A percentile compares a stretch with the other conserved stretches of the same genome.
Evolutionary conservation across 2,113 vertebrate species (phyloP).

Genomic region (Oxyruncus cristatus): DNA sequence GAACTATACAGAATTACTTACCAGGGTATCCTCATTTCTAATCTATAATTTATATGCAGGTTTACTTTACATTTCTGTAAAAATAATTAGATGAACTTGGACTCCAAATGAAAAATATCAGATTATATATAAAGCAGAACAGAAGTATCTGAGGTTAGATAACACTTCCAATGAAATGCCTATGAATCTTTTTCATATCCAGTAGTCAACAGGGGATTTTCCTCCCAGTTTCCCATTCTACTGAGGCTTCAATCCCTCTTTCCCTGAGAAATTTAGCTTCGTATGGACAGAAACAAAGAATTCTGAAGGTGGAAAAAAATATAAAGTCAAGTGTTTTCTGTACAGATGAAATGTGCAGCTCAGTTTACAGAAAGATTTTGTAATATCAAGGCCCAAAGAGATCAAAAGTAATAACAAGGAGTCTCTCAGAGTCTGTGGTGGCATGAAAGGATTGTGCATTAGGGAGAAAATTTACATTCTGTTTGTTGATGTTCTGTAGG

Average conservation of each 20-base stretch:
- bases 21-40: slow-evolving; percentile 1
- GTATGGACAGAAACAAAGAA: not conserved
- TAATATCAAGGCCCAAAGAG: slow-evolving; percentile 14
- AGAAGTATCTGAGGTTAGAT: slow-evolving; percentile 39
- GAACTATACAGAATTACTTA: slow-evolving; percentile 35
- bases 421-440: slow-evolving; percentile 7
- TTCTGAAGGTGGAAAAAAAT: slow-evolving; percentile 1
- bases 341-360: not conserved
- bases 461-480: slow-evolving; percentile 37
- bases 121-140: slow-evolving; percentile 6
- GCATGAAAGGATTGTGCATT: not conserved
- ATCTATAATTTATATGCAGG: slow-evolving; percentile 56
- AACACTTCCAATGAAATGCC: not conserved
- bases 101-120: slow-evolving; percentile 27
- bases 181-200: slow-evolving; percentile 18
- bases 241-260: not conserved
- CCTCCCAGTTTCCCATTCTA: slow-evolving; percentile 36
- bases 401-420: slow-evolving; percentile 54
- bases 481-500: slow-evolving; percentile 19
- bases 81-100: slow-evolving; percentile 42
- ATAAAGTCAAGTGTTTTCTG: slow-evolving; percentile 30
- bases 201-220: slow-evolving; percentile 42
- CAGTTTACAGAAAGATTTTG: slow-evolving; percentile 53
- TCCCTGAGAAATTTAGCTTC: slow-evolving; percentile 5
- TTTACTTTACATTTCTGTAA: slow-evolving; percentile 46